These are phyloP conservation scores for Troides aeacus DNA, from an alignment of 2,888 invertebrate genomes.

Conservation along the genomic window DNA sequence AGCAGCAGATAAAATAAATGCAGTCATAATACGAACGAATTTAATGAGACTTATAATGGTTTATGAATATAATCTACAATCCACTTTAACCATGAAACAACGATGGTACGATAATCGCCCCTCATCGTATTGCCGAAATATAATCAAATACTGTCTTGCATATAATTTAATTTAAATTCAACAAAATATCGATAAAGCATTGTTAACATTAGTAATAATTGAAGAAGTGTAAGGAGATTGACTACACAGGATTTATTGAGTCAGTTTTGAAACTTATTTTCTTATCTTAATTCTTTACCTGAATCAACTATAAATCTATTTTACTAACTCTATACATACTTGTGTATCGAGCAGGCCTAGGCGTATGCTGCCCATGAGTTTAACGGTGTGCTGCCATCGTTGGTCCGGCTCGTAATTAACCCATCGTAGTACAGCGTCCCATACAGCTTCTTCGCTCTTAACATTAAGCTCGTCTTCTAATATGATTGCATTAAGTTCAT, in stretches of 20 bases:
- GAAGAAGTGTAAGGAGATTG: too few relatives aligned
- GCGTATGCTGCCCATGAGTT: constrained; percentile 89
- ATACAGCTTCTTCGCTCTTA: constrained; percentile 91
- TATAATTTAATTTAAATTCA: too few relatives aligned
- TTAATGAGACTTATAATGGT: too few relatives aligned
- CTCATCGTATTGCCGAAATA: too few relatives aligned
- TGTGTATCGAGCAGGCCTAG: constrained; percentile 90
- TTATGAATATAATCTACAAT: too few relatives aligned
- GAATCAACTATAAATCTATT: not conserved
- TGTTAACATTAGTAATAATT: too few relatives aligned
- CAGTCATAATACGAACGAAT: too few relatives aligned
- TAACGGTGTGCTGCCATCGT: constrained; percentile 87
- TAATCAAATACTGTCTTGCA: too few relatives aligned
- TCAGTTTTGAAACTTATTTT: not conserved
- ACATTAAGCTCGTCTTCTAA: constrained; percentile 92
- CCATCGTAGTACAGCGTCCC: constrained; percentile 93
- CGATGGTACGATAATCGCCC: too few relatives aligned
- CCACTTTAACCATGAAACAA: too few relatives aligned
- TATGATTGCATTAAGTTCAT: constrained; percentile 87
- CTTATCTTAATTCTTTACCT: not conserved
- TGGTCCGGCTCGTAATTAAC: constrained; percentile 87
- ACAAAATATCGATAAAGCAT: too few relatives aligned
- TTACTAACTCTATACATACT: constrained; percentile 51
- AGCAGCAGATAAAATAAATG: too few relatives aligned
- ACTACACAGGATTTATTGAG: not conserved